phyloP scores from a whole-genome alignment of 1,140 invertebrate species.

The Drosophila sproati region DNA sequence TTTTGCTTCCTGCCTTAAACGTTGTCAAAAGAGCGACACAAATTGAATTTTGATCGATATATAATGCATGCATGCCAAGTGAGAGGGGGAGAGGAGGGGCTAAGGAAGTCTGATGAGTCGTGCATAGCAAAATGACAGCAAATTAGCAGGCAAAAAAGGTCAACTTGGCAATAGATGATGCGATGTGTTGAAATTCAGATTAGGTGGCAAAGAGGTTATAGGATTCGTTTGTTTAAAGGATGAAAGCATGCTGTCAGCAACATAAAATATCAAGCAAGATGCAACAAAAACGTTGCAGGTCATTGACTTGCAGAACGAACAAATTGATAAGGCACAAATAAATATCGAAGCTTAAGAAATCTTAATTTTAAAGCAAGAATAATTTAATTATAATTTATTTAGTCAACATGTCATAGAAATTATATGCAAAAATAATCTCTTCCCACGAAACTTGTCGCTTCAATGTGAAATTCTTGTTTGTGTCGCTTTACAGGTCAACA shows the following conservation, averaged over 20 bases:
- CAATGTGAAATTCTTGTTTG: too few relatives aligned
- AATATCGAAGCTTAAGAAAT: not conserved
- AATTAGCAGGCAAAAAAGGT: too few relatives aligned
- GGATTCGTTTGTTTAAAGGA: conserved; percentile 7
- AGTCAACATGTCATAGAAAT: too few relatives aligned
- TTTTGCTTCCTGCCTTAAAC: conserved; percentile 54
- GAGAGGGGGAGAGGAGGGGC: not conserved
- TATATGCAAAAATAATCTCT: too few relatives aligned
- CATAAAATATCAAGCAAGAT: not conserved
- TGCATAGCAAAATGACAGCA: too few relatives aligned
- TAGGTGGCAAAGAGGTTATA: not conserved
- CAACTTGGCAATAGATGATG: too few relatives aligned
- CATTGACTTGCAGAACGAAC: not conserved
- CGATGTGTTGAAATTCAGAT: not conserved
- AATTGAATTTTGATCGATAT: conserved; percentile 83
- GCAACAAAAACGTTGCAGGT: not conserved
- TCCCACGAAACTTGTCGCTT: too few relatives aligned
- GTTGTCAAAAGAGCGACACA: conserved; percentile 73
- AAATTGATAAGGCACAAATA: not conserved
- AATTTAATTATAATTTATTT: not conserved
- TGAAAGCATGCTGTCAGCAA: conserved; percentile 5
- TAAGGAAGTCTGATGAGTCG: not conserved
- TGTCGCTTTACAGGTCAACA: too few relatives aligned
- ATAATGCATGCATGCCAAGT: conserved; percentile 58
- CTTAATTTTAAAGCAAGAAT: not conserved